phyloP scores from a whole-genome alignment of 2,888 invertebrate genomes.

The Papilio gigon region DNA sequence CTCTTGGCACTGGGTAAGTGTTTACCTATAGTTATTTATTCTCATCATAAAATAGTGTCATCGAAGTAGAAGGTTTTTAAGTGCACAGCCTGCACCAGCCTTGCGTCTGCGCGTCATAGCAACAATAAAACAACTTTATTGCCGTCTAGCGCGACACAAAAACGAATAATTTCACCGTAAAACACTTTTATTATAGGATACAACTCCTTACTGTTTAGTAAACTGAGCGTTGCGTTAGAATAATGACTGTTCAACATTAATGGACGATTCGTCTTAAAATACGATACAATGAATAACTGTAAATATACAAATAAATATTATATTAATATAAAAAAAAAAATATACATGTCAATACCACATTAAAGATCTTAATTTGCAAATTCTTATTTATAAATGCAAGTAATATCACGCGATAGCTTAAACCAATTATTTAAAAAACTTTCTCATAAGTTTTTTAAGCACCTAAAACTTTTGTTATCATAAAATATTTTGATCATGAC shows the following conservation, averaged over 20 bases:
- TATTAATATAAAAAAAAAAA: not conserved
- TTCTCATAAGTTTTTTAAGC: no score
- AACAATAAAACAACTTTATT: constrained; percentile 68
- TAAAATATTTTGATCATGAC: constrained; percentile 28
- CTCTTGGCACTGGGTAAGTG: not conserved
- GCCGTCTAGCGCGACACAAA: constrained; percentile 55
- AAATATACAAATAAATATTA: not conserved
- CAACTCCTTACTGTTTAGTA: constrained; percentile 58
- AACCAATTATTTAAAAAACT: no score
- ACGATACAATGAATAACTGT: not conserved
- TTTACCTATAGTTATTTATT: constrained; percentile 31
- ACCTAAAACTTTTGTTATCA: not conserved
- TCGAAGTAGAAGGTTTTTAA: constrained; percentile 61
- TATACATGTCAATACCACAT: not conserved
- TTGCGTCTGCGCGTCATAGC: constrained; percentile 56
- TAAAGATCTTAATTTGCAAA: not conserved
- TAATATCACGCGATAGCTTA: no score
- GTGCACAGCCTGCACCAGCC: constrained; percentile 59
- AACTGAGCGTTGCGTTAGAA: constrained; percentile 44
- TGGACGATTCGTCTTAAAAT: not conserved
- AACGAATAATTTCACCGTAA: constrained; percentile 70
- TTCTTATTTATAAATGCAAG: no score
- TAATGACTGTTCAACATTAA: constrained; percentile 8
- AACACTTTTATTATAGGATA: constrained; percentile 65
- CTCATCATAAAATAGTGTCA: constrained; percentile 48